Base-by-base conservation (phyloP, 2,797 vertebrate species). In the Myotis myotis region DNA sequence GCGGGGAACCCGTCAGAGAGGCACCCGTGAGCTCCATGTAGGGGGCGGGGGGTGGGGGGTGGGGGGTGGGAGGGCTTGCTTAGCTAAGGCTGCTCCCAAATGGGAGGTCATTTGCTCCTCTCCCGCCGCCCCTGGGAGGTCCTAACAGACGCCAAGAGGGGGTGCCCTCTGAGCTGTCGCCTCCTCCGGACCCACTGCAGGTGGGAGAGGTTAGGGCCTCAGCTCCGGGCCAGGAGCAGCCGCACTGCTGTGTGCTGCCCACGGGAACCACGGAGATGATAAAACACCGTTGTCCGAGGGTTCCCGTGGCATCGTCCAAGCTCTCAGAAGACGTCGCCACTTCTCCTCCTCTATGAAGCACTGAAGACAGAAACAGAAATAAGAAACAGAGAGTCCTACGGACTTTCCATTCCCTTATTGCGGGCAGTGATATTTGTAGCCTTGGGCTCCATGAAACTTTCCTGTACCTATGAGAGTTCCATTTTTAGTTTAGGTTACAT, bases 371-470 rank as follows among this genome's bases (percentile, higher is more conserved):
- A 72, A 84, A 87, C 6, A 53, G 82, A 87, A 75, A 38, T n/a
- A 49, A 74, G 55, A 87, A 89, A 12, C 4, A 72, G 53, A 81
- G 74, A 81, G 74, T 47, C 72, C 86, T 51, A 7, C 74, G 72
- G 81, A 66, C 78, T 88, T 87, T 88, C 51, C 70, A 53, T 47
- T 93, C 94, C 79, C 68, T 16, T n/a, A 0, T 28, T 19, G 47
- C 87, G 30, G 49, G 83, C 49, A 33, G 8, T 57, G 25, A 22
- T 7, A 25, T 62, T 51, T 87, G 87, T 33, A 55, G 51, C 55
- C 49, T 19, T 74, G 74, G 72, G 76, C n/a, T 92, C 92, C 55
- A 53, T 11, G 91, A 95, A 95, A 74, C 15, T 51, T 78, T 55
- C 68, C 79, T 85, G 10, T 68, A 8, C 68, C 57, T 68, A 5